Base-by-base conservation (phyloP, 2,113 vertebrate species). In the Ictidomys tridecemlineatus region DNA sequence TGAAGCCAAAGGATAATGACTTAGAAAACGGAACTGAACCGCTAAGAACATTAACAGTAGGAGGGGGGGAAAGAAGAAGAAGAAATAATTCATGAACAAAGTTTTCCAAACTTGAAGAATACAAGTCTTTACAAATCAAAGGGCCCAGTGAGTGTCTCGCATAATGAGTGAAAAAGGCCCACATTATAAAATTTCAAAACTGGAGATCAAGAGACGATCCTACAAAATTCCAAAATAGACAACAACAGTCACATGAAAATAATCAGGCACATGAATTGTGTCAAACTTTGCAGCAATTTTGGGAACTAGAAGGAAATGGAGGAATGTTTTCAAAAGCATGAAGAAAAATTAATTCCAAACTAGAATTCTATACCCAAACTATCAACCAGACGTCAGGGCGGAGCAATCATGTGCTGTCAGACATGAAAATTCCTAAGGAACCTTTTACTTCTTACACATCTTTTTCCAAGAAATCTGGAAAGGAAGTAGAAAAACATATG, bases 31-130 rank as follows among this genome's bases (percentile, higher is more conserved):
- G 7, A 17, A 30, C 1, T 72, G 51, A 65, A 24, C 39, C 42
- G 72, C 42, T 61, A 69, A 67, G 51, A 85, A 61, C 34, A 22
- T 53, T 34, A 78, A 9, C 67, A 32, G 16, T 8, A 56, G 69
- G 56, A 83, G 20, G 8, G 20, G 20, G 70, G 63, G 88, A 61
- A 48, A 22, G 48, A 12, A 72, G 65, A 45, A 77, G 5, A 85
- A 45, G 8, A 84, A 93, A 61, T 84, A 91, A 85, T 48, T 10
- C 32, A 63, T 83, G 14, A 42, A 73, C 56, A 82, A 87, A 24
- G 39, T 70, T 89, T 86, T 93, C 10, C 58, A 69, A 96, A 88
- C 51, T 89, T 95, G 69, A 89, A 92, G 32, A 42, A 67, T 10
- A 42, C 17, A 17, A 20, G 12, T 42, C 73, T 96, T 90, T 92